Evolutionary conservation across 2,888 invertebrate genomes (phyloP), one percentile per base, ranked within the genome.

Genomic region (Dasysyrphus tricinctus): DNA sequence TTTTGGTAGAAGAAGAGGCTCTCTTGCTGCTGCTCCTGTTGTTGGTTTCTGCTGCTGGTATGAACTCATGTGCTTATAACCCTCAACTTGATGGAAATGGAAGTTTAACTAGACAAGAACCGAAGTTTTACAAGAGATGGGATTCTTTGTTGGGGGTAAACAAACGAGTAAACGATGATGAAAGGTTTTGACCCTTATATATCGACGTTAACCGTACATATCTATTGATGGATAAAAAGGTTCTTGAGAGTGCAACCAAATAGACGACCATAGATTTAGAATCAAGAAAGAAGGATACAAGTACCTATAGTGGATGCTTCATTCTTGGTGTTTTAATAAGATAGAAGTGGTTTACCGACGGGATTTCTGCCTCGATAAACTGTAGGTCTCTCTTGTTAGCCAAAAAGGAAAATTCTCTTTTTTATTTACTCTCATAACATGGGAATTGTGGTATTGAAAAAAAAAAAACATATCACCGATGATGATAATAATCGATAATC

Each of bases 91-190:
- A 56, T 51, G 16, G 51, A 6, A 57, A 47, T 39, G 70, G 19
- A 37, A 44, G 75, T 16, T 51, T 59, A 34, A 44, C 24, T 47
- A 44, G 67, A 78, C 47, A 75, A 74, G 69, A 59, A 57, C 37
- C 54, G 24, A n/a, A 51, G 61, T 70, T 70, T 24, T 81, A 77
- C 74, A 69, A 70, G 70, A 76, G 86, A 86, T 82, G 86, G 86
- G 78, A 82, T 78, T 79, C 86, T 79, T 86, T 82, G 86, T 86
- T 82, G 74, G 67, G 70, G 86, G 86, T 57, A 86, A 86, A 86
- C 86, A 86, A 86, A 86, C 86, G 78, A 82, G 82, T 82, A 86
- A 86, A 82, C 86, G 82, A 86, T 82, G 86, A 86, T 86, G 86
- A 86, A 86, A 86, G 86, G 82, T 82, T 86, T 75, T 86, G 86